phyloP scores from a whole-genome alignment of 2,797 vertebrate genomes.

The Muscicapa comitata region DNA sequence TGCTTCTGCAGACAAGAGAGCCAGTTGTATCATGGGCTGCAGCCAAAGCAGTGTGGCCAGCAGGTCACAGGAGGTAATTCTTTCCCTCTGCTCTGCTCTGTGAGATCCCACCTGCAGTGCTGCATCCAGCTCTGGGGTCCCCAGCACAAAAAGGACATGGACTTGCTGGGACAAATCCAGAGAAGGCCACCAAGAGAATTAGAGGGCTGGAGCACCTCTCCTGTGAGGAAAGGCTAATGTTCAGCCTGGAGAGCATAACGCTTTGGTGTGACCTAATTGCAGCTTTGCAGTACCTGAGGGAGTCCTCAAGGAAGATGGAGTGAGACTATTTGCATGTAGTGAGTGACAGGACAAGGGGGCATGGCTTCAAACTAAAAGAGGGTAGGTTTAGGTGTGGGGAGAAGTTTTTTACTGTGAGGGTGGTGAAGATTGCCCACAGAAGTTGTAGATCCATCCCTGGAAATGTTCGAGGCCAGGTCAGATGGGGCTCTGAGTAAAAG shows the following conservation, averaged over 20 bases:
- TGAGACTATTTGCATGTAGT: background rate
- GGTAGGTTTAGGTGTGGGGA: background rate
- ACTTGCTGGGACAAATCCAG: background rate
- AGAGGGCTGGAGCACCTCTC: background rate
- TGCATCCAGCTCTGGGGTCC: background rate
- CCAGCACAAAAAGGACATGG: background rate
- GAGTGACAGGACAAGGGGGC: too few species aligned
- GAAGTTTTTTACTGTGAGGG: background rate
- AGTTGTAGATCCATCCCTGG: background rate
- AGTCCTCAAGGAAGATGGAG: background rate
- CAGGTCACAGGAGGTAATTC: accelerated
- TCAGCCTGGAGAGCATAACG: background rate
- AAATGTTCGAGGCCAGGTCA: background rate
- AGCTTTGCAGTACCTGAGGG: background rate
- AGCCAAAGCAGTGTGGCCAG: background rate
- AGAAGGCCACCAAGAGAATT: background rate
- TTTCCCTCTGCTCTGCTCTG: background rate
- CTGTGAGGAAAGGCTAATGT: background rate
- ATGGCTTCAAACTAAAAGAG: background rate
- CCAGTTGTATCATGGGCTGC: background rate
- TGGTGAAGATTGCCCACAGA: background rate
- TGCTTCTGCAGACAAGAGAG: background rate
- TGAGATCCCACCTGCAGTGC: background rate
- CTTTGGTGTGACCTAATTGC: background rate
- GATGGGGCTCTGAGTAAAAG: accelerated